Percentiles rank a stretch among this genome's conserved stretches.
Evolutionary conservation across 2,888 invertebrate species (phyloP).

Genomic region (Crepidodera aurea): DNA sequence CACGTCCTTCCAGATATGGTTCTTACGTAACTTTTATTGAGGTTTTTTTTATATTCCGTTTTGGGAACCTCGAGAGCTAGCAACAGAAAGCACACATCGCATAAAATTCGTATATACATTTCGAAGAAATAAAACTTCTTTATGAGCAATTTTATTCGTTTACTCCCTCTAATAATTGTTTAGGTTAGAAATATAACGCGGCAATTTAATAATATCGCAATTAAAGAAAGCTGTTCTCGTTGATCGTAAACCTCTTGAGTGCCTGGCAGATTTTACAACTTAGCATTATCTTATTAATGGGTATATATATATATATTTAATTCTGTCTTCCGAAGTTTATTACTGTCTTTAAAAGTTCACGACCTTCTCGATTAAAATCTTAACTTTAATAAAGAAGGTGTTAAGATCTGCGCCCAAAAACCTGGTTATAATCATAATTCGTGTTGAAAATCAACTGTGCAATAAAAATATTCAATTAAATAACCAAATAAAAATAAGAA

Average conservation of each 20-base stretch:
- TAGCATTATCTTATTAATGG: constrained; percentile 42
- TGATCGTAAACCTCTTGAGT: constrained; percentile 44
- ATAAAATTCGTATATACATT: constrained; percentile 2
- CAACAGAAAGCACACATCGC: constrained; percentile 3
- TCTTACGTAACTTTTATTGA: background rate
- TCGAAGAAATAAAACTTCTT: constrained; percentile 4
- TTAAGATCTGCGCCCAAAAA: too few species aligned
- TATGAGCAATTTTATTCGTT: constrained; percentile 31
- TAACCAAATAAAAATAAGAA: too few species aligned
- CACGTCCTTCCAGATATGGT: background rate
- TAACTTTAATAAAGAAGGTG: background rate
- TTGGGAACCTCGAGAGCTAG: background rate
- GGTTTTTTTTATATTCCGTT: constrained; percentile 1
- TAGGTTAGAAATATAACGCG: constrained; percentile 28
- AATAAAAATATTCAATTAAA: too few species aligned
- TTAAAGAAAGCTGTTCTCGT: constrained; percentile 48
- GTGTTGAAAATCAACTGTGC: too few species aligned
- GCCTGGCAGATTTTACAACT: constrained; percentile 48
- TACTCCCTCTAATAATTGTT: constrained; percentile 36
- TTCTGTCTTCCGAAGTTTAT: constrained; percentile 28
- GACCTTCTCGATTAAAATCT: constrained; percentile 1
- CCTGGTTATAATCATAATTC: too few species aligned
- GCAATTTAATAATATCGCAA: constrained; percentile 49
- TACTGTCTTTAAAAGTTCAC: constrained; percentile 13
- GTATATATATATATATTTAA: constrained; percentile 33